Evolutionary conservation across 2,888 invertebrate species (phyloP).

Genomic region (Zygogramma bicolorata): DNA sequence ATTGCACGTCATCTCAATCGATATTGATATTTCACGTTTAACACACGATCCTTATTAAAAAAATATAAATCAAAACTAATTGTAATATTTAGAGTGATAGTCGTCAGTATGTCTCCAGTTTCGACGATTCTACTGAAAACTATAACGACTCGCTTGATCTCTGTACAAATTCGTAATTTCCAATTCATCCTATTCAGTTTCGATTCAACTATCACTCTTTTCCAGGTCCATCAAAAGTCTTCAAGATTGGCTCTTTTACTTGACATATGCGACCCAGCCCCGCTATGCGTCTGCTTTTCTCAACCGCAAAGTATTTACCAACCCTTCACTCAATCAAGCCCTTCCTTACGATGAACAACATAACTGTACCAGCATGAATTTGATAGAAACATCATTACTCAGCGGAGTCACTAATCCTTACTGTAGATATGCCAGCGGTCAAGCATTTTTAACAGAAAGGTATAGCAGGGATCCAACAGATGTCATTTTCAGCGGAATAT

Average conservation of each 20-base stretch:
- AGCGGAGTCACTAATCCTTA: conserved; percentile 68
- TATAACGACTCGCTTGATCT: too few species aligned
- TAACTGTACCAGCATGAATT: conserved; percentile 71
- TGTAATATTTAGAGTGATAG: too few species aligned
- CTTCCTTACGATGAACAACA: conserved; percentile 67
- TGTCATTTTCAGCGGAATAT: conserved; percentile 71
- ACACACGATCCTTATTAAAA: too few species aligned
- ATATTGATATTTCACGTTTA: too few species aligned
- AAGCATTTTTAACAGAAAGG: conserved; percentile 78
- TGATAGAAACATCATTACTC: conserved; percentile 70
- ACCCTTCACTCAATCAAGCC: conserved; percentile 69
- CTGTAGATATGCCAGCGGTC: conserved; percentile 79
- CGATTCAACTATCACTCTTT: conserved; percentile 8
- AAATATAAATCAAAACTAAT: too few species aligned
- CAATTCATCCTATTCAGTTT: not conserved
- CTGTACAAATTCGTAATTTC: too few species aligned
- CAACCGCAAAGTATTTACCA: conserved; percentile 77
- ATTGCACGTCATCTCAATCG: too few species aligned
- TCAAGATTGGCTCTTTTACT: conserved; percentile 85
- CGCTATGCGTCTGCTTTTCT: conserved; percentile 84
- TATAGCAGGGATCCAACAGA: conserved; percentile 74
- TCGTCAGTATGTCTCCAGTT: too few species aligned
- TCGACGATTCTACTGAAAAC: too few species aligned
- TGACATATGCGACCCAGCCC: conserved; percentile 83
- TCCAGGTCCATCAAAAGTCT: conserved; percentile 81